phyloP scores from a whole-genome alignment of 2,888 invertebrate genomes.

The Isoperla grammatica region DNA sequence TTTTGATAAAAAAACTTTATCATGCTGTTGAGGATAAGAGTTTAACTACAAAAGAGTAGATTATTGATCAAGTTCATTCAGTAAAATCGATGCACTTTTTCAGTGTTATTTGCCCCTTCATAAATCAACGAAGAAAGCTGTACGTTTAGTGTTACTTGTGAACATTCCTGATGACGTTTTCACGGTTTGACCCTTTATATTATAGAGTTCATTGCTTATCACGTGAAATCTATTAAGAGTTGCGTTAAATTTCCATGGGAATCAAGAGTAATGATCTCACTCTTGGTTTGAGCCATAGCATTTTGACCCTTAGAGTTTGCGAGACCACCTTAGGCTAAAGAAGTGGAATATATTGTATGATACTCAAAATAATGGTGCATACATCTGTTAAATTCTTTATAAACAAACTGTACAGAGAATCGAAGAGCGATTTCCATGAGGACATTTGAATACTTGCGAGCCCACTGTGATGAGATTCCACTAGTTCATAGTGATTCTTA shows the following conservation, averaged over 20 bases:
- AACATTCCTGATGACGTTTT: constrained; percentile 34
- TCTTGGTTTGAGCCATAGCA: constrained; percentile 31
- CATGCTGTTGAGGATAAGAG: constrained; percentile 35
- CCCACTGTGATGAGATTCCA: constrained; percentile 29
- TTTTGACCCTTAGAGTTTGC: constrained; percentile 28
- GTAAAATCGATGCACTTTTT: constrained; percentile 32
- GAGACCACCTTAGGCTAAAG: constrained; percentile 24
- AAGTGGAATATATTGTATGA: constrained; percentile 34
- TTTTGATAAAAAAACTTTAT: constrained; percentile 35
- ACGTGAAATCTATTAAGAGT: constrained; percentile 33
- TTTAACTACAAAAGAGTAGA: constrained; percentile 34
- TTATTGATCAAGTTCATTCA: constrained; percentile 34
- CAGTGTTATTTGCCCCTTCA: constrained; percentile 33
- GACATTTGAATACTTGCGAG: constrained; percentile 29
- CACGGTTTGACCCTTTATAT: constrained; percentile 33
- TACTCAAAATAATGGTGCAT: constrained; percentile 35
- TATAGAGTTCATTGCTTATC: constrained; percentile 30
- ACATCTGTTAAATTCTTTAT: constrained; percentile 33
- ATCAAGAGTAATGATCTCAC: constrained; percentile 23
- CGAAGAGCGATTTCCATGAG: constrained; percentile 23
- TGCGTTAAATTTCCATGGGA: constrained; percentile 31
- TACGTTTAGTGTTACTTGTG: constrained; percentile 34
- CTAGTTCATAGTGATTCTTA: constrained; percentile 28
- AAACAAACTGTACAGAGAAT: constrained; percentile 30
- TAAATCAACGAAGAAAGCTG: constrained; percentile 34